Base-by-base conservation (phyloP, 2,113 vertebrate genomes). In the Serilophus lunatus region DNA sequence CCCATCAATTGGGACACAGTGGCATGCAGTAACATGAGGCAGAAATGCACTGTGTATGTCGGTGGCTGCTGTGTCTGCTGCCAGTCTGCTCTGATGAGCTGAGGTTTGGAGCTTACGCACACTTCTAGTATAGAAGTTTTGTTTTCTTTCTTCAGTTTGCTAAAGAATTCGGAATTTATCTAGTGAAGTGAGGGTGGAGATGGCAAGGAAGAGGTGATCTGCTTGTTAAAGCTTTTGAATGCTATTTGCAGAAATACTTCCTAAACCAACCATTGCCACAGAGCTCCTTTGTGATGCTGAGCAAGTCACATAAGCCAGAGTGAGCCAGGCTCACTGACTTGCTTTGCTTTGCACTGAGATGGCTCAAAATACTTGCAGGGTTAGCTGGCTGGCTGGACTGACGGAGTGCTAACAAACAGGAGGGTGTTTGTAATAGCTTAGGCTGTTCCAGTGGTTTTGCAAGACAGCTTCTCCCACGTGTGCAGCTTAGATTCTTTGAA, bases 11-110 rank as follows among this genome's bases (percentile, higher is more conserved):
- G 80, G 93, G 79, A 83, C 93, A 86, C 60, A 29, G 64, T 74
- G 85, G 68, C 81, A 71, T 57, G 85, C 88, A 92, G 82, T 88
- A 95, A 88, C 79, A 80, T 26, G 94, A 86, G 82, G 82, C 72
- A 91, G 45, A 92, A 86, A 57, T 35, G 47, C 14, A 10, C 33
- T n/a, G 25, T 4, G 0, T 38, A 4, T 78, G 72, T 63, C 0
- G 0, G 50, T 68, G 71, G 53, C 71, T 87, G 57, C 89, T 81
- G 6, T 2, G 3, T 26, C 35, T 79, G 72, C 84, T 86, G 47
- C 71, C 2, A 1, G 35, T 45, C 59, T 77, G 0, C 36, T 82
- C 57, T 77, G 8, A 49, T 45, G 56, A 47, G 40, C 65, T 77
- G n/a, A 12, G 5, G 3, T 50, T 69, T 63, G 35, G 63, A 66